These are phyloP conservation scores for Sparidentex hasta DNA, from an alignment of 2,797 vertebrate species.

Conservation along the genomic window DNA sequence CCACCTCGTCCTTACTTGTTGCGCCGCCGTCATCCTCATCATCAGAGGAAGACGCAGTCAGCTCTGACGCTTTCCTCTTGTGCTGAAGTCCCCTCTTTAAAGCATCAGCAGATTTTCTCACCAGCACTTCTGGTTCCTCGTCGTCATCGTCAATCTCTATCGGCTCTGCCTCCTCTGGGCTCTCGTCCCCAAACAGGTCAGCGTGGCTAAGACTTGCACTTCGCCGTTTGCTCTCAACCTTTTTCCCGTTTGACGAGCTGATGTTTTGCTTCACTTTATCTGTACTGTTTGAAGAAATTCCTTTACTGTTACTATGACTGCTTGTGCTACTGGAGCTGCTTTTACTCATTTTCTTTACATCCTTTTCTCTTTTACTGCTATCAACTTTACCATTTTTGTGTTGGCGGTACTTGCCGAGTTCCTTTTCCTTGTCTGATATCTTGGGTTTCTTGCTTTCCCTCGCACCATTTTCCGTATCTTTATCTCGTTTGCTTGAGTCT, in stretches of 20 bases:
- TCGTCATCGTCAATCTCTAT: conserved; percentile 55
- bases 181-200: conserved; percentile 96
- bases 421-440: conserved; percentile 78
- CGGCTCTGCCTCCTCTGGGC: conserved; percentile 86
- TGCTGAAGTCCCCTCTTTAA: conserved; percentile 74
- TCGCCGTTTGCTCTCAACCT: conserved; percentile 75
- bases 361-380: conserved; percentile 66
- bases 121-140: conserved; percentile 65
- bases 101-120: conserved; percentile 80
- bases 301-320: conserved; percentile 64
- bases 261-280: conserved; percentile 76
- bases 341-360: conserved; percentile 68
- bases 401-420: conserved; percentile 63
- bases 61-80: conserved; percentile 73
- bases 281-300: conserved; percentile 44
- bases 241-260: conserved; percentile 67
- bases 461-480: conserved; percentile 74
- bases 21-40: conserved; percentile 57
- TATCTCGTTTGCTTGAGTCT: conserved; percentile 80
- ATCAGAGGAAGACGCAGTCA: conserved; percentile 80
- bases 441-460: conserved; percentile 78
- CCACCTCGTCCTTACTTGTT: conserved; percentile 70
- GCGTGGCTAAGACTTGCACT: conserved; percentile 91
- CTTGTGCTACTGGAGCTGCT: conserved; percentile 60
- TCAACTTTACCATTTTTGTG: conserved; percentile 84